These are phyloP conservation scores for Pollenia labialis DNA, from an alignment of 2,888 invertebrate genomes.

Conservation along the genomic window DNA sequence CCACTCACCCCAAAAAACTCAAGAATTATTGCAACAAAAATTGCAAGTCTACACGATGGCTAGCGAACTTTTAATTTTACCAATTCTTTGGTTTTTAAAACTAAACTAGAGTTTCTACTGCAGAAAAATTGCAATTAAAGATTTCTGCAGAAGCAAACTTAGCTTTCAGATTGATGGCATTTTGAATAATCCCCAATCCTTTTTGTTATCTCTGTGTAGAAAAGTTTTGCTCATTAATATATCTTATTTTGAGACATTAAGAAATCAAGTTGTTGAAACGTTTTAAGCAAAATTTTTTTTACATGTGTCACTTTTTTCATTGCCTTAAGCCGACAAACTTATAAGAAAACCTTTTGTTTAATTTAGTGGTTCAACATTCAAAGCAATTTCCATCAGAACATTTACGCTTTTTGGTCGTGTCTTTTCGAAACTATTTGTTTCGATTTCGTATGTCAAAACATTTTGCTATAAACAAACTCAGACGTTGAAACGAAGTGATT, in stretches of 20 bases:
- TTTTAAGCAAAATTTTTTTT: slow-evolving; percentile 61
- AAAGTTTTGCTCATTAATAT: slow-evolving; percentile 17
- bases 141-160: too few species aligned
- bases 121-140: too few species aligned
- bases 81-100: too few species aligned
- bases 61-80: too few species aligned
- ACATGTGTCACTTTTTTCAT: slow-evolving; percentile 61
- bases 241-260: slow-evolving; percentile 34
- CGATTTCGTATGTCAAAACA: slow-evolving; percentile 72
- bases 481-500: slow-evolving; percentile 39
- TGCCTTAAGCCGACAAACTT: slow-evolving; percentile 28
- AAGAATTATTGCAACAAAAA: too few species aligned
- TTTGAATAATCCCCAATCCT: background rate
- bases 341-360: slow-evolving; percentile 29
- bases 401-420: slow-evolving; percentile 63
- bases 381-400: slow-evolving; percentile 54
- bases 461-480: slow-evolving; percentile 46
- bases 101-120: too few species aligned
- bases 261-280: slow-evolving; percentile 66
- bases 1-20: too few species aligned
- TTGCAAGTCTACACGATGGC: too few species aligned
- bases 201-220: background rate
- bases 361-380: slow-evolving; percentile 47
- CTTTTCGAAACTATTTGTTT: slow-evolving; percentile 69
- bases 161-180: too few species aligned